These are phyloP conservation scores for Xylota sylvarum DNA, from an alignment of 2,888 invertebrate species.

Conservation along the genomic window DNA sequence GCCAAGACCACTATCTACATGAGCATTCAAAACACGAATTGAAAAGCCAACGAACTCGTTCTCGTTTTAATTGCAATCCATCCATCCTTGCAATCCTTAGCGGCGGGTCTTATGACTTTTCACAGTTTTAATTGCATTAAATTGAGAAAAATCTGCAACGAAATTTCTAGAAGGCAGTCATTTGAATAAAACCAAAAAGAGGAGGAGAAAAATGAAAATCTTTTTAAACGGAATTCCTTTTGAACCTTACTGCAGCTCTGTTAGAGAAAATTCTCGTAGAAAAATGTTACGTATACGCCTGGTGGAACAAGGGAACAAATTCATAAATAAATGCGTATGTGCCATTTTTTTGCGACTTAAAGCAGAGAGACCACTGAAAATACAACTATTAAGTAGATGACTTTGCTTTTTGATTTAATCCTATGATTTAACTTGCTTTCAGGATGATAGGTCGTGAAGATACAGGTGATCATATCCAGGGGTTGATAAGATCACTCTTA, in stretches of 20 bases:
- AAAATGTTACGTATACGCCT: constrained; percentile 25
- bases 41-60: constrained; percentile 39
- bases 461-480: too few relatives aligned
- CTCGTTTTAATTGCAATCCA: constrained; percentile 44
- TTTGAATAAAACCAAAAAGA: background rate
- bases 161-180: background rate
- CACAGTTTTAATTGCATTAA: constrained; percentile 41
- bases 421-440: too few relatives aligned
- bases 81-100: constrained; percentile 2
- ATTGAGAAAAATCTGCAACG: background rate
- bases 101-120: background rate
- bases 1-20: background rate
- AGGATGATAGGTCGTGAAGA: too few relatives aligned
- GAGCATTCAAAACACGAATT: background rate
- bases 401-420: too few relatives aligned
- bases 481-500: too few relatives aligned
- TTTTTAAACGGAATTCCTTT: background rate
- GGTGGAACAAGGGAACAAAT: background rate
- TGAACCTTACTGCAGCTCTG: background rate
- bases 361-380: background rate
- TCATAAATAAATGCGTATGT: background rate
- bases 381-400: too few relatives aligned
- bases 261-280: background rate
- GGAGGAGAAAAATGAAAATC: background rate
- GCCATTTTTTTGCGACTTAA: background rate